Conservation (phyloP, 1,140 invertebrate species). For the Glossosoma conforme region DNA sequence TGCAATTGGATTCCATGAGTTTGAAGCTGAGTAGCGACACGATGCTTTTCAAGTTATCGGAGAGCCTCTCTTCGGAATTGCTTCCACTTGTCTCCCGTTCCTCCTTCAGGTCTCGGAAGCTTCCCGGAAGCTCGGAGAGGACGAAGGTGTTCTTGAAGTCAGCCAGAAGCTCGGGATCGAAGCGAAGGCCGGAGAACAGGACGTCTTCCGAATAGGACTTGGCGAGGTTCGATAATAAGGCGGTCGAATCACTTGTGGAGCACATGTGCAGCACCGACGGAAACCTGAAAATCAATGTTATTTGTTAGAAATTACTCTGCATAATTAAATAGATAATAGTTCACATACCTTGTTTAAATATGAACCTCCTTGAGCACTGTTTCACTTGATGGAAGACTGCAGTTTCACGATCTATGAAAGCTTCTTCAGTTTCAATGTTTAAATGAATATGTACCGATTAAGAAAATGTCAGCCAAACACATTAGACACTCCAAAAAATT, state of each 20-base stretch:
- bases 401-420: too few species aligned
- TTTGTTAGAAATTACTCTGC: not conserved
- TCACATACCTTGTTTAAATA: too few species aligned
- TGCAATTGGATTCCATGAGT: slow-evolving; percentile 53
- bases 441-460: too few species aligned
- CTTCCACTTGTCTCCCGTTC: slow-evolving; percentile 41
- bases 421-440: too few species aligned
- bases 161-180: slow-evolving; percentile 16
- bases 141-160: slow-evolving; percentile 27
- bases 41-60: slow-evolving; percentile 33
- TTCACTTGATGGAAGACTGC: too few species aligned
- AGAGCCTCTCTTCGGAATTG: slow-evolving; percentile 18
- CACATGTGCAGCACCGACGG: not conserved
- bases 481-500: too few species aligned
- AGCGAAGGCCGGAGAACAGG: slow-evolving; percentile 2
- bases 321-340: slow-evolving; percentile 4
- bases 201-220: slow-evolving; percentile 5
- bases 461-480: too few species aligned
- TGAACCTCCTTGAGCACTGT: too few species aligned
- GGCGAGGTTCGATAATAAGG: slow-evolving; percentile 9
- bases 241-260: slow-evolving; percentile 3
- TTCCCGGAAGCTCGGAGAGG: slow-evolving; percentile 37
- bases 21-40: slow-evolving; percentile 37
- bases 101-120: slow-evolving; percentile 38
- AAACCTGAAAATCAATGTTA: slow-evolving; percentile 11